These are phyloP conservation scores for Drosophila paranaensis DNA, from an alignment of 2,888 invertebrate genomes.

Conservation along the genomic window DNA sequence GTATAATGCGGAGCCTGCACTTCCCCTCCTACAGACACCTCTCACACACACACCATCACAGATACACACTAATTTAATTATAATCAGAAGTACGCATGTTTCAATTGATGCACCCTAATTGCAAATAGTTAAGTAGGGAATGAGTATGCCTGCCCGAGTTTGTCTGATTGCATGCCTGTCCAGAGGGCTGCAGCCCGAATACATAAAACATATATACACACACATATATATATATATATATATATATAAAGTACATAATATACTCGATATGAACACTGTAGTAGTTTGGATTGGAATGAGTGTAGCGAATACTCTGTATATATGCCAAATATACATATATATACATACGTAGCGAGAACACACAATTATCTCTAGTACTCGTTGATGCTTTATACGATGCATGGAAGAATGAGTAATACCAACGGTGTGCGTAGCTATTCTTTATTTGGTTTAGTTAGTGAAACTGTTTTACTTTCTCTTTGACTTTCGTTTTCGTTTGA, in stretches of 20 bases:
- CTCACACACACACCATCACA: neutral
- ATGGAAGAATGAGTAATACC: conserved; percentile 67
- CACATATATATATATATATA: conserved; percentile 15
- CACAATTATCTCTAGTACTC: conserved; percentile 26
- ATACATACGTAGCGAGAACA: conserved; percentile 1
- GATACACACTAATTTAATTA: conserved; percentile 12
- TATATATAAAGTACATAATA: neutral
- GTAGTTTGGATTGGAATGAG: conserved; percentile 30
- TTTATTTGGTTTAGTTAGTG: conserved; percentile 41
- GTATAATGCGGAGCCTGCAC: conserved; percentile 11
- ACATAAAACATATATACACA: conserved; percentile 18
- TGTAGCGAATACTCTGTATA: conserved; percentile 6
- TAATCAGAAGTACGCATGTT: conserved; percentile 57
- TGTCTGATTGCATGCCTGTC: conserved; percentile 72
- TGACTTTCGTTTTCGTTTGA: conserved; percentile 29
- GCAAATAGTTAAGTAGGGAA: conserved; percentile 10
- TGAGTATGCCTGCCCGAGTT: conserved; percentile 63
- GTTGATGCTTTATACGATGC: conserved; percentile 68
- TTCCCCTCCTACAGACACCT: neutral
- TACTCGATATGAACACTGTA: conserved; percentile 4
- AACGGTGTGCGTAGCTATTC: conserved; percentile 72
- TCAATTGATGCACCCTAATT: conserved; percentile 52
- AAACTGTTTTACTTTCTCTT: conserved; percentile 1
- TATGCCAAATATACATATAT: conserved; percentile 4
- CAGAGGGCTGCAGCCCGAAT: conserved; percentile 20